Evolutionary conservation across 2,113 vertebrate species (phyloP).

Genomic region (Lates calcarifer): DNA sequence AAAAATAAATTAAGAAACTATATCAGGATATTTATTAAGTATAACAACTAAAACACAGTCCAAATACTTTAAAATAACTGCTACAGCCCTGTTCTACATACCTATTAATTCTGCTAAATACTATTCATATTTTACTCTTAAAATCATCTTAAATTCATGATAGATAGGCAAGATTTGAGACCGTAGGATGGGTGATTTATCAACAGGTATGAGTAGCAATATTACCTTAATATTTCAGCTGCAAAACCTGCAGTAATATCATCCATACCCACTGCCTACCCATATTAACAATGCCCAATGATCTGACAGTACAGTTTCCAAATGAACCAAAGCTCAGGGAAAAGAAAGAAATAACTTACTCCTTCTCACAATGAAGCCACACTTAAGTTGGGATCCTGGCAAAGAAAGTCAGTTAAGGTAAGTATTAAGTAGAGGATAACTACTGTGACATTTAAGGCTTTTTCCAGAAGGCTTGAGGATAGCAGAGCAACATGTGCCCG

Average conservation of each 20-base stretch:
- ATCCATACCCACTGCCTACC: not conserved
- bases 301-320: conserved; percentile 41
- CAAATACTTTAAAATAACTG: conserved; percentile 75
- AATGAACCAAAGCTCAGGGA: conserved; percentile 34
- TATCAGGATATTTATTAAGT: conserved; percentile 54
- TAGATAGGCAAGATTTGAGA: conserved; percentile 56
- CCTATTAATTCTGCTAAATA: conserved; percentile 80
- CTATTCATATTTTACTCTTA: conserved; percentile 76
- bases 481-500: conserved; percentile 78
- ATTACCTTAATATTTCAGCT: conserved; percentile 24
- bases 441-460: conserved; percentile 90
- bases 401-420: conserved; percentile 79
- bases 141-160: conserved; percentile 82
- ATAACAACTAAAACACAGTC: conserved; percentile 63
- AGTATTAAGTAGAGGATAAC: conserved; percentile 37
- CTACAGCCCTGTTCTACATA: conserved; percentile 87
- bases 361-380: conserved; percentile 69
- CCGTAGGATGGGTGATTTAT: conserved; percentile 19
- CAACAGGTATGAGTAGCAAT: conserved; percentile 9
- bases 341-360: conserved; percentile 35
- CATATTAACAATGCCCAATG: conserved; percentile 18
- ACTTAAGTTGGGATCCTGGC: conserved; percentile 78
- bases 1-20: conserved; percentile 63
- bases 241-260: too few relatives aligned
- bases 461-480: conserved; percentile 83